Percentiles rank a stretch among this genome's conserved stretches.
Conservation (phyloP, 2,113 vertebrate species). For the Psammodynastes pulverulentus region DNA sequence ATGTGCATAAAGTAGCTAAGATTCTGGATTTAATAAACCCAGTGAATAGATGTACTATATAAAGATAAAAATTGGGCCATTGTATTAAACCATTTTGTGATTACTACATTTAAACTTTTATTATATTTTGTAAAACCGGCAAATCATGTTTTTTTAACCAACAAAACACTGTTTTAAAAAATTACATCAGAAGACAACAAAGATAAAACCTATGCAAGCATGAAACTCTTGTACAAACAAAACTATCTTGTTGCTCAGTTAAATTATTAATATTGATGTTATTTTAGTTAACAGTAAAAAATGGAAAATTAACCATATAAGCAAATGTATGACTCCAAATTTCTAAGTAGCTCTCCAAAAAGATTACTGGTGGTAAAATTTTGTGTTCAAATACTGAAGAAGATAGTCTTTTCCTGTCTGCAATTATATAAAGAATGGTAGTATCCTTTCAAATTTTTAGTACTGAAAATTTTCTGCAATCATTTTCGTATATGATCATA, state of each 20-base stretch:
- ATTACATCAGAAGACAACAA: neutral
- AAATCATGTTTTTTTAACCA: neutral
- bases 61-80: neutral
- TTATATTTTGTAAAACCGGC: neutral
- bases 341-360: neutral
- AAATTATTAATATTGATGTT: neutral
- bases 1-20: neutral
- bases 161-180: neutral
- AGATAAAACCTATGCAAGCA: neutral
- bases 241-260: neutral
- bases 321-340: neutral
- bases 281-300: neutral
- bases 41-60: neutral
- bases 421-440: neutral
- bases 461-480: neutral
- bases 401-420: neutral
- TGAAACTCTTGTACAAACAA: neutral
- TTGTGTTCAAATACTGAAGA: neutral
- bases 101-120: neutral
- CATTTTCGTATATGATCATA: neutral
- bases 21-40: constrained; percentile 28
- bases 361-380: neutral
- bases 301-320: neutral
- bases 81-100: neutral
- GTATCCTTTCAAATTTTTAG: neutral